Evolutionary conservation across 1,140 invertebrate species (phyloP).

Genomic region (Argopecten irradians): DNA sequence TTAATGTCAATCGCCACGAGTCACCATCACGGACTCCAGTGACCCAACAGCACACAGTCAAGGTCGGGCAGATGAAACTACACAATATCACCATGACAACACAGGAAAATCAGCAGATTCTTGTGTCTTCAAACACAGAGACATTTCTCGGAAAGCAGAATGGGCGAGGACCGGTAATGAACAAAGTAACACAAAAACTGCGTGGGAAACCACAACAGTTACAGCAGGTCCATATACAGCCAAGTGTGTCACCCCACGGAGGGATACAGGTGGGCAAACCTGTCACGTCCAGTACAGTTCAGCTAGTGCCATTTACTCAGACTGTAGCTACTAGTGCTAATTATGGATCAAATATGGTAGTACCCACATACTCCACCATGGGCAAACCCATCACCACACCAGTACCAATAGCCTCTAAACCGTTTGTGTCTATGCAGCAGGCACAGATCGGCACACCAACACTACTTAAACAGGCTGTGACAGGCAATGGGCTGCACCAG

Average conservation of each 20-base stretch:
- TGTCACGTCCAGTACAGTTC: constrained; percentile 56
- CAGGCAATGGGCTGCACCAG: constrained; percentile 36
- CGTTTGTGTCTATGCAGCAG: constrained; percentile 63
- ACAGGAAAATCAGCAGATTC: constrained; percentile 69
- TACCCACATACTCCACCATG: constrained; percentile 68
- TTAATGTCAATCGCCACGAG: constrained; percentile 28
- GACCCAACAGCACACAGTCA: constrained; percentile 55
- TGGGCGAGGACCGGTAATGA: constrained; percentile 66
- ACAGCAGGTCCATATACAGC: constrained; percentile 34
- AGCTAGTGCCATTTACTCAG: constrained; percentile 52
- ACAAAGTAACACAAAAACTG: constrained; percentile 68
- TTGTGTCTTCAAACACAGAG: constrained; percentile 73
- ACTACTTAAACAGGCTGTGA: constrained; percentile 50
- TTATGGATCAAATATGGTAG: constrained; percentile 47
- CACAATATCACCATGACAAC: constrained; percentile 75
- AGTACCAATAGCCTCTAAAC: constrained; percentile 80
- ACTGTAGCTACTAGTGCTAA: constrained; percentile 42
- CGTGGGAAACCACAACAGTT: constrained; percentile 40
- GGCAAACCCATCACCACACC: constrained; percentile 71
- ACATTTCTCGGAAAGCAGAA: constrained; percentile 69
- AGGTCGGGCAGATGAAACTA: constrained; percentile 68
- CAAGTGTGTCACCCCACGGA: constrained; percentile 14
- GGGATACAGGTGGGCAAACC: constrained; percentile 25
- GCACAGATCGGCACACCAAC: constrained; percentile 41
- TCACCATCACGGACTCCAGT: constrained; percentile 19